A percentile compares a stretch with the other conserved stretches of the same genome.
Evolutionary conservation across 1,140 invertebrate genomes (phyloP).

Genomic region (Goniozus legneri): DNA sequence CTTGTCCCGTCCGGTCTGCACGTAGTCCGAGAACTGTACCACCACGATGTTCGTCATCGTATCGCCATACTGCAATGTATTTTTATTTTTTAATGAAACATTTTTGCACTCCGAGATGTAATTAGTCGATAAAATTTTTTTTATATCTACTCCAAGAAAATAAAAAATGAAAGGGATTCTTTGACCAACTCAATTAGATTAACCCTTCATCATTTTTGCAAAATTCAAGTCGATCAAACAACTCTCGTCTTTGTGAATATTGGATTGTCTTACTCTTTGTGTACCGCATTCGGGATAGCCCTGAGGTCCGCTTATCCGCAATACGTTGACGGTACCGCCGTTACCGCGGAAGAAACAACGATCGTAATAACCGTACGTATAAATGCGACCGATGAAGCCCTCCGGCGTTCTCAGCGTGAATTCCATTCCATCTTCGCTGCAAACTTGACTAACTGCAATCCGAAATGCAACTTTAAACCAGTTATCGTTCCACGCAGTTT

Average conservation of each 20-base stretch:
- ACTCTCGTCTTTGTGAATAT: constrained; percentile 7
- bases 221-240: too few relatives aligned
- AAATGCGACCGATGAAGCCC: constrained; percentile 85
- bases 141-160: too few relatives aligned
- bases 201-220: too few relatives aligned
- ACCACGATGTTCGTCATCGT: constrained; percentile 92
- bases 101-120: too few relatives aligned
- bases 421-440: constrained; percentile 91
- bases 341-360: constrained; percentile 87
- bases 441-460: constrained; percentile 78
- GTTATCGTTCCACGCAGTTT: too few relatives aligned
- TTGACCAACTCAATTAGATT: too few relatives aligned
- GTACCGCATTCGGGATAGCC: constrained; percentile 91
- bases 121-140: too few relatives aligned
- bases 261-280: constrained; percentile 49
- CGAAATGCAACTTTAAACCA: constrained; percentile 1
- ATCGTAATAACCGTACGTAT: constrained; percentile 88
- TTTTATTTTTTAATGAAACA: too few relatives aligned
- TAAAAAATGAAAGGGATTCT: too few relatives aligned
- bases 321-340: constrained; percentile 76
- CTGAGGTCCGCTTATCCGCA: constrained; percentile 81
- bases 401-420: constrained; percentile 84
- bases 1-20: constrained; percentile 87
- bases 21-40: constrained; percentile 89
- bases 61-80: constrained; percentile 78